phyloP scores from a whole-genome alignment of 2,113 vertebrate genomes.

The Clarias magur region DNA sequence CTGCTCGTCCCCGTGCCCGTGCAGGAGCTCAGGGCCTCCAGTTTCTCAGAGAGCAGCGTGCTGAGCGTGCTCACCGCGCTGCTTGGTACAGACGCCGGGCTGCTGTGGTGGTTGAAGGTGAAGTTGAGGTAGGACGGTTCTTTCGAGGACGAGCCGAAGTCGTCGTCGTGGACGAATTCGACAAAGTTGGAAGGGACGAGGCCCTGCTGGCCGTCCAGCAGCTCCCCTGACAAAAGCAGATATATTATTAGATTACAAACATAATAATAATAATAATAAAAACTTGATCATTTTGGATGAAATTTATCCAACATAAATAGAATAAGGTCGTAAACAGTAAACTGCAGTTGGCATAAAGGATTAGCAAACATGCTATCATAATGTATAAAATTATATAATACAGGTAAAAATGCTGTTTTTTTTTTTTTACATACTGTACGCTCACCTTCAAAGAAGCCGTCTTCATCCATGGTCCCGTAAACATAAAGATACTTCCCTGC shows the following conservation, averaged over 20 bases:
- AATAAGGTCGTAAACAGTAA: not conserved
- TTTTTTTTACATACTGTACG: not conserved
- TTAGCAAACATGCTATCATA: not conserved
- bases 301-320: not conserved
- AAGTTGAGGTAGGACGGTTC: constrained; percentile 86
- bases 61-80: constrained; percentile 47
- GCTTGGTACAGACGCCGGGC: constrained; percentile 63
- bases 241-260: not conserved
- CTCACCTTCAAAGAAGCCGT: constrained; percentile 96
- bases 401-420: not conserved
- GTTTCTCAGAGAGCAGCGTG: constrained; percentile 51
- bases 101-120: constrained; percentile 47
- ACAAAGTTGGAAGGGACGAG: constrained; percentile 98
- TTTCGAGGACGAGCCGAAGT: constrained; percentile 68
- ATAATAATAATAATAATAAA: not conserved
- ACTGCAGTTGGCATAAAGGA: not conserved
- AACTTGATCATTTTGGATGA: not conserved
- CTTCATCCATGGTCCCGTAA: constrained; percentile 98
- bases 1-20: constrained; percentile 65
- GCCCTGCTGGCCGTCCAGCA: constrained; percentile 92
- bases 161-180: constrained; percentile 89
- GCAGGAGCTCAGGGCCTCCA: constrained; percentile 56
- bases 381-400: not conserved
- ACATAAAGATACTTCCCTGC: constrained; percentile 97
- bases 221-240: constrained; percentile 78